Evolutionary conservation across 37 sponge, comb jelly and placozoan species (phyloP).

Genomic region (Chondrosia reniformis): DNA sequence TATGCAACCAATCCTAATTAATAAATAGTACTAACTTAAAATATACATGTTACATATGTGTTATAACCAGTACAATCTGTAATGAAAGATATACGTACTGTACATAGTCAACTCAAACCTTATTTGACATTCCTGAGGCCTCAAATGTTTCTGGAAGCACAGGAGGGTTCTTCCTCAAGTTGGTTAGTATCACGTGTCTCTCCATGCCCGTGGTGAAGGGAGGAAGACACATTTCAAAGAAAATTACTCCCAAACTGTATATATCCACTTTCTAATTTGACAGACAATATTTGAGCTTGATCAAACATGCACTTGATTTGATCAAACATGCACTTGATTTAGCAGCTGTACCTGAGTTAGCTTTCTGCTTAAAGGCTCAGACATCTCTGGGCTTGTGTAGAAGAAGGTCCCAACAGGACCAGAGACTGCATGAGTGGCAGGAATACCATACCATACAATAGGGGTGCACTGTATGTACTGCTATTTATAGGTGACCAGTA

Average conservation of each 20-base stretch:
- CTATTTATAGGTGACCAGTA: too few species aligned
- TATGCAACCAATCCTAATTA: too few species aligned
- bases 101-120: not conserved
- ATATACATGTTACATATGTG: not conserved
- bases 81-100: not conserved
- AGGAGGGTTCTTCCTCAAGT: slow-evolving; percentile 35
- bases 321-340: not conserved
- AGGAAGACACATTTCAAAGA: slow-evolving; percentile 93
- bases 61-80: not conserved
- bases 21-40: too few species aligned
- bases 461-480: too few species aligned
- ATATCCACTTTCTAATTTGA: slow-evolving; percentile 82
- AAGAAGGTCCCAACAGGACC: slow-evolving; percentile 78
- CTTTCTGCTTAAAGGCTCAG: slow-evolving; percentile 21
- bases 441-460: too few species aligned
- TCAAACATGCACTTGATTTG: not conserved
- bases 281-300: not conserved
- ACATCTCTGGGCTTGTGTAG: slow-evolving; percentile 76
- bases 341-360: slow-evolving; percentile 47
- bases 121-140: not conserved
- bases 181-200: slow-evolving; percentile 52
- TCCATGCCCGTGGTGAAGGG: slow-evolving; percentile 75
- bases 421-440: slow-evolving; percentile 13
- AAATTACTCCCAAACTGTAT: slow-evolving; percentile 95
- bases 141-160: slow-evolving; percentile 34